Base-by-base conservation (phyloP, 2,797 vertebrate genomes). In the Poecilia picta region DNA sequence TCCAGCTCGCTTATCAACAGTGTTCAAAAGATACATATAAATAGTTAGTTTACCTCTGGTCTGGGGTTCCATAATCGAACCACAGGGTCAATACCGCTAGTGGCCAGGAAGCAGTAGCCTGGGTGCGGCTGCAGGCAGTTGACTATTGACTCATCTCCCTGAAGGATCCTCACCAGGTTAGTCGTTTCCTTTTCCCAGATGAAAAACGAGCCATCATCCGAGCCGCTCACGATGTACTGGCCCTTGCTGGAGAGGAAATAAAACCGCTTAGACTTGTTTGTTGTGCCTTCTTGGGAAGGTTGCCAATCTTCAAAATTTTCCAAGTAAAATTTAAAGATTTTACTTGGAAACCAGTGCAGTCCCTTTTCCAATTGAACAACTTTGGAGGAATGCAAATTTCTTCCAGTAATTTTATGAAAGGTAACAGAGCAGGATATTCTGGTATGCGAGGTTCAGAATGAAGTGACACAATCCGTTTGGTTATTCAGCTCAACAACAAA, bases 161-260 rank as follows among this genome's bases (percentile, higher is more conserved):
- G 98, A 73, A 99, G 96, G 91, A 99, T 98, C 72, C 97, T 96
- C 89, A 99, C 97, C 66, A 99, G 96, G 86, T 99, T 99, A 79
- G 97, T 97, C 0, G 98, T 99, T 92, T 99, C 98, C 93, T 99
- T 99, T 93, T 99, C 98, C 98, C 98, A 99, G 94, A 99, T 98
- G 92, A 99, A 99, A 95, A 99, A 99, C 49, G 98, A 99, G 91
- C 98, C 98, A 1, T 99, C 98, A 0, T 99, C 98, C 0, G 98
- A 99, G 81, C 98, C 98, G 0, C 98, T 99, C 91, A 99, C 96
- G 0, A 99, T 98, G 90, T 99, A 99, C 87, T 99, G 98, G 11
- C 97, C 98, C 79, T 99, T 99, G 95, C 98, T 99, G 91, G 74
- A 49, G 62, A 83, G 62, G 73, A 59, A 7, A 18, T 55, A 85